Base-by-base conservation (phyloP, 2,888 invertebrate genomes). In the Chrysolina americana region DNA sequence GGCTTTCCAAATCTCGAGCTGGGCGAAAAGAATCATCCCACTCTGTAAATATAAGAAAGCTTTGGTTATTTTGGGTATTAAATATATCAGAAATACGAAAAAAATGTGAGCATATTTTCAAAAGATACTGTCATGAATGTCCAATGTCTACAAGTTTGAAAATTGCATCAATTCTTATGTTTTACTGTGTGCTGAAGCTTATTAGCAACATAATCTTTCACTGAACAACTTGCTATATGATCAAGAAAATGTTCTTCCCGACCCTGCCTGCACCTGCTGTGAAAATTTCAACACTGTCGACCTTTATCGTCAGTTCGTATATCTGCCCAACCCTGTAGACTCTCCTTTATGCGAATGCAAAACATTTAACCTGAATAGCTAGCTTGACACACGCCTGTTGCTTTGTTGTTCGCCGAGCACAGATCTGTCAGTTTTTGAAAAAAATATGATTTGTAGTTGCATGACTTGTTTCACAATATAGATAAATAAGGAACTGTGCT, bases 1-100 rank as follows among this genome's bases (percentile, higher is more conserved):
- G 75, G 94, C 94, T 88, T 95, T 96, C 96, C 97, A 97, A 82
- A 97, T 95, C 88, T 97, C 96, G 84, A 97, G 89, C 85, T 96
- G 96, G 36, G 96, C 96, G 87, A 94, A 94, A 78, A 97, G 88
- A 82, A 94, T 94, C 86, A 94, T 94, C 65, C 96, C 96, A 84
- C 94, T 93, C 96, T 96, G 89, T 2, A 88, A 66, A 17, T 10
- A 19, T 41, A 48, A 50, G n/a, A 62, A 56, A 9, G 19, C 28
- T 36, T 36, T 36, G 6, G 4, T 36, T 36, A 36, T 36, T 36
- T 8, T 36, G 6, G 36, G 36, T 36, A 36, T 36, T 8, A 36
- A 8, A 36, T 6, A 6, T 8, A 36, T 36, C 8, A 0, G 8
- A 36, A 8, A 36, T 6, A 36, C 8, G 36, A 8, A 8, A 36